Conservation (phyloP, 1,140 invertebrate genomes). For the Bicyclus anynana region DNA sequence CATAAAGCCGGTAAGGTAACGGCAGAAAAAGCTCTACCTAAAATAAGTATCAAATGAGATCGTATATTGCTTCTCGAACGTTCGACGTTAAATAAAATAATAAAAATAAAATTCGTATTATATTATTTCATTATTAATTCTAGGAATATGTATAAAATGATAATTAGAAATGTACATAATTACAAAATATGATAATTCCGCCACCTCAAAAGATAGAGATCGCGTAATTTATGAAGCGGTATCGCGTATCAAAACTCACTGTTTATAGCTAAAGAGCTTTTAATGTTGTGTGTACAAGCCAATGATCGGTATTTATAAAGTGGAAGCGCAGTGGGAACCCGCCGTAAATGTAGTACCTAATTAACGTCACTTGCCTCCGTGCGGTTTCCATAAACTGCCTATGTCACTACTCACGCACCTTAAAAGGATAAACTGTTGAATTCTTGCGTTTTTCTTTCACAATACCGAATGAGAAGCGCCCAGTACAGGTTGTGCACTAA, state of each 20-base stretch:
- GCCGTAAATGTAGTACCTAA: constrained; percentile 33
- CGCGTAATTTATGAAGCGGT: neutral
- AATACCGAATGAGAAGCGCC: constrained; percentile 26
- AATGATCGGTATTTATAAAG: constrained; percentile 26
- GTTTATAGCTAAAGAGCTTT: constrained; percentile 15
- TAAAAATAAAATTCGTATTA: too few relatives aligned
- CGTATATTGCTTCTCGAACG: too few relatives aligned
- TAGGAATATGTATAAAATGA: too few relatives aligned
- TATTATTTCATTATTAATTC: too few relatives aligned
- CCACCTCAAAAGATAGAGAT: too few relatives aligned
- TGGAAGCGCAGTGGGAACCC: constrained; percentile 27
- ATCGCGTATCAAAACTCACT: constrained; percentile 9
- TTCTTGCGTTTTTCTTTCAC: constrained; percentile 35
- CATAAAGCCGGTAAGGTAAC: too few relatives aligned
- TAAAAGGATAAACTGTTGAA: constrained; percentile 30
- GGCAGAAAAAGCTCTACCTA: too few relatives aligned
- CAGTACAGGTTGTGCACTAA: constrained; percentile 12
- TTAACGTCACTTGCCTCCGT: constrained; percentile 34
- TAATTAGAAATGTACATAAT: too few relatives aligned
- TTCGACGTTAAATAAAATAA: too few relatives aligned
- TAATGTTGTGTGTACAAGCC: constrained; percentile 14
- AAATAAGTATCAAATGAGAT: too few relatives aligned
- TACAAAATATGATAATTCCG: too few relatives aligned
- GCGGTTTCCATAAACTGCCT: constrained; percentile 31
- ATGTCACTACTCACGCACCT: constrained; percentile 20